Conservation (phyloP, 2,888 invertebrate genomes). For the Acanthopleura granulata region DNA sequence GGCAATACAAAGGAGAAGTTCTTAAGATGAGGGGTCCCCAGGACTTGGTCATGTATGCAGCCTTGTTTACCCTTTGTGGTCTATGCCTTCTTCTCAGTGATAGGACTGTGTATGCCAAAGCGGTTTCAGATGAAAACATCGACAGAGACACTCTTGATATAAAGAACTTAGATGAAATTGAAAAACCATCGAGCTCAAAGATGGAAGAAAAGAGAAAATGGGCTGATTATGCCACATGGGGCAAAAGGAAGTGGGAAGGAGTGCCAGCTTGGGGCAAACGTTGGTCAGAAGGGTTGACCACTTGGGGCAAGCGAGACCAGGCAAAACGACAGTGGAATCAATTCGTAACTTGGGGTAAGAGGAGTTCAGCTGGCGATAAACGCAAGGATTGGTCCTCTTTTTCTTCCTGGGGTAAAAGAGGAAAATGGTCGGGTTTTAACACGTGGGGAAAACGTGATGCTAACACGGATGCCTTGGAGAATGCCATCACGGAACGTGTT, state of each 20-base stretch:
- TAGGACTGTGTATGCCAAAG: neutral
- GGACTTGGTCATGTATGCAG: constrained; percentile 10
- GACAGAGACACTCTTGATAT: neutral
- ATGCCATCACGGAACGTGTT: neutral
- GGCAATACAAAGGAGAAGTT: neutral
- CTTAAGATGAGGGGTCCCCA: neutral
- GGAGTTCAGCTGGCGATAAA: neutral
- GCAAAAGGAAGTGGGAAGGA: neutral
- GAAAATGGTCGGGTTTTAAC: constrained; percentile 2
- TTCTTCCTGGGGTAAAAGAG: constrained; percentile 3
- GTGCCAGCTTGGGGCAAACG: neutral
- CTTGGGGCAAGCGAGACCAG: constrained; percentile 2
- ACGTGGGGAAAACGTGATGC: constrained; percentile 12
- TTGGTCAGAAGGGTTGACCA: constrained; percentile 9
- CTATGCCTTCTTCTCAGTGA: constrained; percentile 1
- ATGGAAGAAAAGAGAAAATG: neutral
- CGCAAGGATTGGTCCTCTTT: constrained; percentile 12
- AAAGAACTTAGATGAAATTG: constrained; percentile 10
- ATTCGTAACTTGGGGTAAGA: constrained; percentile 8
- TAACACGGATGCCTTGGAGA: neutral
- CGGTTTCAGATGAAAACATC: neutral
- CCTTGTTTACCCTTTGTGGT: neutral
- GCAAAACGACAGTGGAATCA: constrained; percentile 17
- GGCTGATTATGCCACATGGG: constrained; percentile 16
- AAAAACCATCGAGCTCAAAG: neutral